Conservation (phyloP, 2,888 invertebrate species). For the Drosophila austrosaltans region DNA sequence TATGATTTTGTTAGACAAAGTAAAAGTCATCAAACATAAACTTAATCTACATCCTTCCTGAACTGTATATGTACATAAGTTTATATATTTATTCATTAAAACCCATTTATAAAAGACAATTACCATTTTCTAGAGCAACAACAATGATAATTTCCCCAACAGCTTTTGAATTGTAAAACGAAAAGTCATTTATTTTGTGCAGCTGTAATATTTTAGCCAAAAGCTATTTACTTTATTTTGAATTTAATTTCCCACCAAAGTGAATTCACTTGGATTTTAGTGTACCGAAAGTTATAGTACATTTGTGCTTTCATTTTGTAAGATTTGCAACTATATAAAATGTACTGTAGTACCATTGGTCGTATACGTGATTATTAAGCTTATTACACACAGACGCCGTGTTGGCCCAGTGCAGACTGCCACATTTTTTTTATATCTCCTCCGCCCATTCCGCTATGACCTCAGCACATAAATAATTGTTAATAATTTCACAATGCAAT, state of each 20-base stretch:
- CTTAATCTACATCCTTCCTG: no score
- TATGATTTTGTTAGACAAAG: no score
- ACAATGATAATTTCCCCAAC: no score
- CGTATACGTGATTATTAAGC: conserved; percentile 45
- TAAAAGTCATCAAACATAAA: no score
- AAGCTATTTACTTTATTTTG: conserved; percentile 5
- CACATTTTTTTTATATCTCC: neutral
- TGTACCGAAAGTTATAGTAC: neutral
- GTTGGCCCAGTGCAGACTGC: conserved; percentile 19
- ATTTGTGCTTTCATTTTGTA: neutral
- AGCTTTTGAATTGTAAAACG: no score
- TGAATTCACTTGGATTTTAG: neutral
- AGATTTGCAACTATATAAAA: conserved; percentile 3
- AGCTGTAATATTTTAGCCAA: neutral
- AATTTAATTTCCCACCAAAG: neutral
- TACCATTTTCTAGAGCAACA: no score
- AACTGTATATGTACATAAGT: no score
- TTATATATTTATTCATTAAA: no score
- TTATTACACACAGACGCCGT: conserved; percentile 30
- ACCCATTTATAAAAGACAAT: no score
- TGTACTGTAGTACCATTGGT: conserved; percentile 15
- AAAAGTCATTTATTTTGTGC: neutral
- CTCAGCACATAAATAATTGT: conserved; percentile 33
- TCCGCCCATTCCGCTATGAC: conserved; percentile 10
- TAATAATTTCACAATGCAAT: conserved; percentile 59